A percentile compares a stretch with the other conserved stretches of the same genome.
Evolutionary conservation across 2,113 vertebrate species (phyloP).

Genomic region (Xiphophorus couchianus): DNA sequence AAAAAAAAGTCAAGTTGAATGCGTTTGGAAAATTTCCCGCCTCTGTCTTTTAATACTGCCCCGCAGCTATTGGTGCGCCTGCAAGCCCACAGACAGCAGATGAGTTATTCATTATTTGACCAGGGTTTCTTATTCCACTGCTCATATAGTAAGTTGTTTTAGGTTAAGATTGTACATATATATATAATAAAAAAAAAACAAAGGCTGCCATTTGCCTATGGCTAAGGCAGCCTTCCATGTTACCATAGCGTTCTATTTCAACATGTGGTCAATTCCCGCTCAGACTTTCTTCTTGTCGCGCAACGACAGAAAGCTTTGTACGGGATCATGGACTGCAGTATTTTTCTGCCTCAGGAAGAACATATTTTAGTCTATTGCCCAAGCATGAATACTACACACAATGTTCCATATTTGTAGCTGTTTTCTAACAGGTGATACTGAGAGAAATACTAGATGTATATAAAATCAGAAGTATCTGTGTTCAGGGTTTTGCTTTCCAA

Average conservation of each 20-base stretch:
- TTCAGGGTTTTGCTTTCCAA: slow-evolving; percentile 1
- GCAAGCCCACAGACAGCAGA: not conserved
- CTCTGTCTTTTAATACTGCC: slow-evolving; percentile 3
- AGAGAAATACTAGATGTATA: not conserved
- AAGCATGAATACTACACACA: slow-evolving; percentile 22
- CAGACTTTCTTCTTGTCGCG: not conserved
- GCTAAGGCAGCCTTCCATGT: not conserved
- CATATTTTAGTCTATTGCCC: not conserved
- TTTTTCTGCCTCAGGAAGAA: not conserved
- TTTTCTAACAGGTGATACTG: not conserved
- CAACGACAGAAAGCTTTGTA: not conserved
- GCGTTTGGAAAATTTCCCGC: not conserved
- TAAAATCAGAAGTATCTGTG: slow-evolving; percentile 4
- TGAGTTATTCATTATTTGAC: slow-evolving; percentile 14
- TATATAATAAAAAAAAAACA: slow-evolving; percentile 19
- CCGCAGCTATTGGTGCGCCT: slow-evolving; percentile 1
- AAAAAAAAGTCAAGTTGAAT: slow-evolving; percentile 1
- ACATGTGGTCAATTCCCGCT: not conserved
- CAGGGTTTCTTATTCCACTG: slow-evolving; percentile 5
- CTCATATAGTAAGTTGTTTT: slow-evolving; percentile 5
- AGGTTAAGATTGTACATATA: not conserved
- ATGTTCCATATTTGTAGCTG: slow-evolving; percentile 1
- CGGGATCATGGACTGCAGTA: not conserved
- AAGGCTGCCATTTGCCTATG: slow-evolving; percentile 9
- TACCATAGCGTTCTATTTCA: not conserved